Base-by-base conservation (phyloP, 2,888 invertebrate species). In the Plebejus melissa region DNA sequence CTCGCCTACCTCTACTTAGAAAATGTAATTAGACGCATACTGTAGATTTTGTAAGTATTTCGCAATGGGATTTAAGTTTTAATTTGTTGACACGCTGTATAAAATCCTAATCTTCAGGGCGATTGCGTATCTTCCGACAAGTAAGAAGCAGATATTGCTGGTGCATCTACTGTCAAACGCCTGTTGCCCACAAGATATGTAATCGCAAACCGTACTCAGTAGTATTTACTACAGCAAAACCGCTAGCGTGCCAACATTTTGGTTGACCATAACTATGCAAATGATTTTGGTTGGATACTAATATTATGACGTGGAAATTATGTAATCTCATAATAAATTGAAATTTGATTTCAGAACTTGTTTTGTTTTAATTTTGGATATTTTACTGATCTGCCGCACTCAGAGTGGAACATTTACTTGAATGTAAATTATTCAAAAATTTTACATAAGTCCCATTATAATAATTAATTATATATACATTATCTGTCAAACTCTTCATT, bases 241-340 rank as follows among this genome's bases (percentile, higher is more conserved):
- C 32, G 6, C 13, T 16, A 22, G 41, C 41, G 41, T 41, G 70
- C 16, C 41, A 41, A 70, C 70, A 41, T 41, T 9, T 38, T 41
- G 22, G 22, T 70, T 22, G 22, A 7, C n/a, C 16, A 46, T 50
- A 13, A 46, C n/a, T 50, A 71, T 50, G 46, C 28, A 72, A 72
- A 54, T 54, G 72, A 72, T 70, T 54, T 72, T 54, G 72, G 72
- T 80, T 77, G 74, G 76, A 77, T 74, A 76, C 78, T 76, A 80
- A 76, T 80, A 79, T 80, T 79, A 76, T 77, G 76, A 80, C 80
- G 82, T 83, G 81, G 81, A 86, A 88, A 88, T 88, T 88, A 88
- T 88, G 88, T 89, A 87, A 86, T 84, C 83, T 85, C 83, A 78
- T 22, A 87, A 87, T 88, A 88, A 88, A 88, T 82, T 86, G 85